These are phyloP conservation scores for Drosophila leontia DNA, from an alignment of 1,140 invertebrate genomes.

Conservation along the genomic window DNA sequence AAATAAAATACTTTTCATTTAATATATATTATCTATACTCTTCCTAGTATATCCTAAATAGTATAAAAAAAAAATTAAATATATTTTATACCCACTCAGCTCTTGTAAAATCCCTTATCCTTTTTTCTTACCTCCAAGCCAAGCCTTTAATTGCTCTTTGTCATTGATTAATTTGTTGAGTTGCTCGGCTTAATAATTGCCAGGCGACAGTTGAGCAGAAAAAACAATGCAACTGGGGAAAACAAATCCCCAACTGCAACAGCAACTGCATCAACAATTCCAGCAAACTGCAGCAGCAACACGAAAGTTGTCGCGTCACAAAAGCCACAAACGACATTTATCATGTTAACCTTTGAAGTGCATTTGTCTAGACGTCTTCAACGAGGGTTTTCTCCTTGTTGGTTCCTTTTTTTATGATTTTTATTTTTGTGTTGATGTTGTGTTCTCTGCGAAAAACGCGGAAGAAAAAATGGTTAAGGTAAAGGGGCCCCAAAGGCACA, in stretches of 20 bases:
- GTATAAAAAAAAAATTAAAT: too few species aligned
- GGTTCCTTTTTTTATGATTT: slow-evolving; percentile 39
- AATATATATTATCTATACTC: background rate
- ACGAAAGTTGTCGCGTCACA: slow-evolving; percentile 77
- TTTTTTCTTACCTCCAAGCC: slow-evolving; percentile 13
- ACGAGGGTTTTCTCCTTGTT: slow-evolving; percentile 63
- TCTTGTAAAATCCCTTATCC: background rate
- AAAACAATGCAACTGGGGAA: slow-evolving; percentile 38
- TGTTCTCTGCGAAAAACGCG: slow-evolving; percentile 32
- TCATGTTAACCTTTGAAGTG: slow-evolving; percentile 84
- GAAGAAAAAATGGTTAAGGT: slow-evolving; percentile 30
- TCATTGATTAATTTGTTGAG: slow-evolving; percentile 80
- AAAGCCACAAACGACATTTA: slow-evolving; percentile 80
- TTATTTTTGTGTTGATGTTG: slow-evolving; percentile 33
- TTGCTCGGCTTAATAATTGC: slow-evolving; percentile 70
- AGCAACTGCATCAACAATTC: slow-evolving; percentile 41
- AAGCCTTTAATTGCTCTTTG: slow-evolving; percentile 62
- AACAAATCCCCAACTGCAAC: slow-evolving; percentile 59
- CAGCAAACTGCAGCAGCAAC: slow-evolving; percentile 65
- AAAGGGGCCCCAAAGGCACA: slow-evolving; percentile 27
- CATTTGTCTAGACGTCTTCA: slow-evolving; percentile 84
- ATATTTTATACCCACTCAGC: background rate
- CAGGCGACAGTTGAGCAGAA: slow-evolving; percentile 28
- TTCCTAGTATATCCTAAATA: background rate
- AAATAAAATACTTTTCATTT: background rate